These are phyloP conservation scores for Rhinolophus ferrumequinum DNA, from an alignment of 2,113 vertebrate genomes.

Conservation along the genomic window DNA sequence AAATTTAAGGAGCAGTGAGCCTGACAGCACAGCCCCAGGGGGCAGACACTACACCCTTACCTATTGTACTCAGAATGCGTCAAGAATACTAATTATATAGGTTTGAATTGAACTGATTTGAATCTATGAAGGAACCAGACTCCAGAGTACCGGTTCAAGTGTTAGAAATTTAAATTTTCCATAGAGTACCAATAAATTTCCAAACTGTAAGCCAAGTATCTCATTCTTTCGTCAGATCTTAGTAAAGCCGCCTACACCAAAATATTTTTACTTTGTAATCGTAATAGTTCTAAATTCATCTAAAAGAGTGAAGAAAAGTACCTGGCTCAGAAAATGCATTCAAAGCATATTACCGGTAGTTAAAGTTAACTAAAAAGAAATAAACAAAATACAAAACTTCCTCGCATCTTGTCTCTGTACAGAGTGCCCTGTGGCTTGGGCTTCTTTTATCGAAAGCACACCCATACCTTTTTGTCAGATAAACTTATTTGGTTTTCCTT, in stretches of 20 bases:
- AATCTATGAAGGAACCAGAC: not conserved
- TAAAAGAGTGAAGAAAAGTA: not conserved
- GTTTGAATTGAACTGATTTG: not conserved
- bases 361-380: conserved; percentile 46
- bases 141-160: not conserved
- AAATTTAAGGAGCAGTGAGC: not conserved
- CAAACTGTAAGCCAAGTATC: not conserved
- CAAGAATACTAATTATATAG: not conserved
- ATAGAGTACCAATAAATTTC: not conserved
- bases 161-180: conserved; percentile 1
- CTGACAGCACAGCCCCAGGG: not conserved
- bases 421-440: not conserved
- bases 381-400: conserved; percentile 14
- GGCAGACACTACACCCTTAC: not conserved
- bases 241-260: not conserved
- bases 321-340: not conserved
- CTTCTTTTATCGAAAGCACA: conserved; percentile 26
- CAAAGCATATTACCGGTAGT: not conserved
- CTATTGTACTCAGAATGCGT: not conserved
- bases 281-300: not conserved
- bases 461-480: not conserved
- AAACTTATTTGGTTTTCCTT: conserved; percentile 64
- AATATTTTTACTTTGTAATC: conserved; percentile 9
- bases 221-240: not conserved
- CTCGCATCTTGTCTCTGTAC: not conserved